These are phyloP conservation scores for Epinotia nisella DNA, from an alignment of 2,888 invertebrate genomes.

Conservation along the genomic window DNA sequence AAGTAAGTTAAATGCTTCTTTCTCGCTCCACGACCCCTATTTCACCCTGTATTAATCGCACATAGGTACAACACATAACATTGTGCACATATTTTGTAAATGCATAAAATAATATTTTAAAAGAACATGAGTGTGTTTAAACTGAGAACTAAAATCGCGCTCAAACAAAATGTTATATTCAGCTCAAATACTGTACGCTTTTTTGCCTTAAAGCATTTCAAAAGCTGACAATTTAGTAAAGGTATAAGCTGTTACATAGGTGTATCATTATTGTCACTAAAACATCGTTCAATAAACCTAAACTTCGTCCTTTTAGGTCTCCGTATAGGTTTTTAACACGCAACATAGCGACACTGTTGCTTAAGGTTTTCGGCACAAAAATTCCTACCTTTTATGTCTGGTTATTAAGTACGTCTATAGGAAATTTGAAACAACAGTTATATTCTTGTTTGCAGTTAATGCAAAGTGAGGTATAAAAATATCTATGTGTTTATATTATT, in stretches of 20 bases:
- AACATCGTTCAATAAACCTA: constrained; percentile 7
- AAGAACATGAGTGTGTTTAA: background rate
- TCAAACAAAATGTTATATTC: background rate
- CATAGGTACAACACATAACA: too few species aligned
- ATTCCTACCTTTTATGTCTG: background rate
- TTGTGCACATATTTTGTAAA: background rate
- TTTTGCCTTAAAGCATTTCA: background rate
- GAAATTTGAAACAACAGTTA: background rate
- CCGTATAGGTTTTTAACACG: constrained; percentile 21
- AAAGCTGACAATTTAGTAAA: constrained; percentile 4
- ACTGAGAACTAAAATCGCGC: background rate
- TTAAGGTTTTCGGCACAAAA: too few species aligned
- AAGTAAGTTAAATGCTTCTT: too few species aligned
- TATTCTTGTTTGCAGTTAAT: too few species aligned
- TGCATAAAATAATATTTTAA: constrained; percentile 1
- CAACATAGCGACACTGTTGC: constrained; percentile 12
- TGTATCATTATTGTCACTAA: constrained; percentile 19
- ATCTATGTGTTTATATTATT: too few species aligned
- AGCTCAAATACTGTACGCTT: background rate
- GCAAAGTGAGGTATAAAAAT: too few species aligned
- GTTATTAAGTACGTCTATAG: background rate
- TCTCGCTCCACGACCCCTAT: too few species aligned
- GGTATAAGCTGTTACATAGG: constrained; percentile 5
- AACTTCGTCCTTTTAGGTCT: constrained; percentile 26
- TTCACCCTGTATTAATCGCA: too few species aligned